These are phyloP conservation scores for Syngnathus rostellatus DNA, from an alignment of 2,797 vertebrate genomes.

Conservation along the genomic window DNA sequence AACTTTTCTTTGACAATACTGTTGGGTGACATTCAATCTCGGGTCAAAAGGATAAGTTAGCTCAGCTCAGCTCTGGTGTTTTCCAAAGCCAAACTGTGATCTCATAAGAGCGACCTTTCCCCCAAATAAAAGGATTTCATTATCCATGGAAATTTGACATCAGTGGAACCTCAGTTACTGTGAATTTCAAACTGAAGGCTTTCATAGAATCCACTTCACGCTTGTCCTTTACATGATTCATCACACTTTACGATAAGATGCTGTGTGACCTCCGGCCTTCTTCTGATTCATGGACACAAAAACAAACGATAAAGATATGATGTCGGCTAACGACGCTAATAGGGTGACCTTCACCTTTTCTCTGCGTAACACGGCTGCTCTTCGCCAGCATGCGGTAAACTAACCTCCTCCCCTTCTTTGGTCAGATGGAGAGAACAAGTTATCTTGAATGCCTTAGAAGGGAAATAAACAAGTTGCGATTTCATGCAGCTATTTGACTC, in stretches of 20 bases:
- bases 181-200: background rate
- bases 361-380: conserved; percentile 26
- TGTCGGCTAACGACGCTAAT: conserved; percentile 13
- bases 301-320: conserved; percentile 5
- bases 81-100: conserved; percentile 1
- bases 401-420: conserved; percentile 30
- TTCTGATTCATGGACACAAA: conserved; percentile 1
- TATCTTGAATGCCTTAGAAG: conserved; percentile 27
- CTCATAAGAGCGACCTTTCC: conserved; percentile 9
- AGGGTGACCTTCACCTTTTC: conserved; percentile 34
- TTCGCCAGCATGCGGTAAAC: conserved; percentile 8
- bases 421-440: conserved; percentile 25
- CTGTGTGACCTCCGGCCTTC: background rate
- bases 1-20: background rate
- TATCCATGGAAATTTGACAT: background rate
- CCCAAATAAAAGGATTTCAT: conserved; percentile 4
- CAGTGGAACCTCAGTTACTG: background rate
- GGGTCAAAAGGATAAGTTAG: background rate
- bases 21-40: background rate
- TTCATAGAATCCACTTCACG: background rate
- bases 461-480: conserved; percentile 23
- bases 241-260: background rate
- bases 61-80: background rate
- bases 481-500: conserved; percentile 14
- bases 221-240: background rate